Percentiles rank a stretch among this genome's conserved stretches.
These are phyloP conservation scores for Portevinia maculata DNA, from an alignment of 2,888 invertebrate species.

Conservation along the genomic window DNA sequence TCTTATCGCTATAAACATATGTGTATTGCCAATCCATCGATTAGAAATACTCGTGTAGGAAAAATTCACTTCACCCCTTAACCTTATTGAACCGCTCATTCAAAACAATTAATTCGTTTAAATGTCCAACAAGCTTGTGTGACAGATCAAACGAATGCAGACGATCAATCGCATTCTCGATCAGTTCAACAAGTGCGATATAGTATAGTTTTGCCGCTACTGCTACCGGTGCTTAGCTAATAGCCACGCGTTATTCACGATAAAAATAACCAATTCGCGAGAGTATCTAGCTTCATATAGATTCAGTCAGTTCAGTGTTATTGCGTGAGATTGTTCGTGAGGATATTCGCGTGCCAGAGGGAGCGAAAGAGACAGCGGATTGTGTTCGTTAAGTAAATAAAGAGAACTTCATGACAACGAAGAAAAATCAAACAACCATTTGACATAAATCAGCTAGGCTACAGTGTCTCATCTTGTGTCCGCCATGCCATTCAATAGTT, in stretches of 20 bases:
- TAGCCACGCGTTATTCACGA: conserved; percentile 34
- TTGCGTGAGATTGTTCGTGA: background rate
- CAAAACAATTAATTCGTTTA: conserved; percentile 24
- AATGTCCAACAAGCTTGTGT: conserved; percentile 15
- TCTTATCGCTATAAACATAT: no score
- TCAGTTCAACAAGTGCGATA: conserved; percentile 21
- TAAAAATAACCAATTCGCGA: conserved; percentile 38
- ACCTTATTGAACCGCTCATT: conserved; percentile 24
- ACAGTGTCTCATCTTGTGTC: background rate
- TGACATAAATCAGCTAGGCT: conserved; percentile 18
- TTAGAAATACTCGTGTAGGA: no score
- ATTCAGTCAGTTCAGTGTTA: background rate
- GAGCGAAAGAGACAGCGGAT: conserved; percentile 21
- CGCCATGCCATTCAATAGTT: background rate
- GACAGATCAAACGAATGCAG: conserved; percentile 11
- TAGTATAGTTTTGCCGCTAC: background rate
- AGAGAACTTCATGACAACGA: conserved; percentile 16
- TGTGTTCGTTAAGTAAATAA: background rate
- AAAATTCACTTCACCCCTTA: no score
- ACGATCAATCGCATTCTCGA: conserved; percentile 11
- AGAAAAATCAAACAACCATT: conserved; percentile 4
- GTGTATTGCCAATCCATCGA: no score
- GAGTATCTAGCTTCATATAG: background rate
- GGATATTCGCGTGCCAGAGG: background rate
- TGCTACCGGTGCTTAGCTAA: background rate